Evolutionary conservation across 2,797 vertebrate species (phyloP), one percentile per base, ranked within the genome.

Genomic region (Enteromius fasciolatus): DNA sequence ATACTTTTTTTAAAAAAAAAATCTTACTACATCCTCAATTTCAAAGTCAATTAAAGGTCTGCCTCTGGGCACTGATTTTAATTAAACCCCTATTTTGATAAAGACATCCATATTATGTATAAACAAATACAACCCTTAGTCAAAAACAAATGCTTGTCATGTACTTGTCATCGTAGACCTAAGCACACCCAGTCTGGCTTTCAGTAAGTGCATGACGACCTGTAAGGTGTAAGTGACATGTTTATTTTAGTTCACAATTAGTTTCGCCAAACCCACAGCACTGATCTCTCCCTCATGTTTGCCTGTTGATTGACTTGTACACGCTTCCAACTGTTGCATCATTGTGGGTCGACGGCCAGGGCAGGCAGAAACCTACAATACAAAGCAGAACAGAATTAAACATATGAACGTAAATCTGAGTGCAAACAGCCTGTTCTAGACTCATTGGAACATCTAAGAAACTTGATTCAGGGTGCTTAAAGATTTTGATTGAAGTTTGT

Each of bases 191-290:
- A 63, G 66, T 74, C 66, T 73, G 46, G 28, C 10, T 25, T 36
- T 74, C 28, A 74, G 50, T 28, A 74, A 50, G 28, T 73, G 54
- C 54, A 36, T 63, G 73, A 52, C 39, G 59, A 66, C 5, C 41
- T 82, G 75, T 74, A 81, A 79, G 76, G 74, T 83, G 69, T 48
- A 74, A 75, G 44, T 59, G 84, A 83, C 64, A 39, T 85, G 81
- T 81, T 87, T 85, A 81, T 80, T 83, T 85, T 87, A 78, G 59
- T 41, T 12, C 44, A 63, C 41, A 80, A 86, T 80, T 75, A 74
- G 44, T 85, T 68, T 36, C 4, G 20, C 67, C 36, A 75, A 83
- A 78, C 74, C 78, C 68, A 81, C 61, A 83, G 64, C 63, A 31
- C 46, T 50, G 73, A 46, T 57, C 72, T 69, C 61, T 80, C 17